Evolutionary conservation across 2,113 vertebrate genomes (phyloP).

Genomic region (Rhynchomys soricoides): DNA sequence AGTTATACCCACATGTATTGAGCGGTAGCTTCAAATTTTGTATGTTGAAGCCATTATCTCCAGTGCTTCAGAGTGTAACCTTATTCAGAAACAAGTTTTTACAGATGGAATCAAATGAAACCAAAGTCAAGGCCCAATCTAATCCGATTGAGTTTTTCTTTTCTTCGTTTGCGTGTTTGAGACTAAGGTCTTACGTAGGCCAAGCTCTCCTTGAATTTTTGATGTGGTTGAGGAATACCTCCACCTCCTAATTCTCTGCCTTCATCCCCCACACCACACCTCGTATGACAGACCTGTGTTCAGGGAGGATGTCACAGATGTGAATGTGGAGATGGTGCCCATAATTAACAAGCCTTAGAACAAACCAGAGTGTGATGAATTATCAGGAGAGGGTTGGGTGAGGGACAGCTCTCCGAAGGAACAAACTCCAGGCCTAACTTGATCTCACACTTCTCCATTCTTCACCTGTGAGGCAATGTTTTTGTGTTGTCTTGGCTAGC

Average conservation of each 20-base stretch:
- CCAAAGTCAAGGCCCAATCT: not conserved
- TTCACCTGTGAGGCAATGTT: not conserved
- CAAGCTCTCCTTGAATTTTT: not conserved
- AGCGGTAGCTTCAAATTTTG: not conserved
- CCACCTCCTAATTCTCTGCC: too few species aligned
- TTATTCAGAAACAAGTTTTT: constrained; percentile 20
- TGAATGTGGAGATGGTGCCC: not conserved
- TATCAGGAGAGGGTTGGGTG: not conserved
- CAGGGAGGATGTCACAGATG: not conserved
- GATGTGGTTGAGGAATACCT: not conserved
- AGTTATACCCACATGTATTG: not conserved
- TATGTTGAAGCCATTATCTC: not conserved
- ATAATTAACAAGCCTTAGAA: not conserved
- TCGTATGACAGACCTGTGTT: not conserved
- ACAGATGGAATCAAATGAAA: not conserved
- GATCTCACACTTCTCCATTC: not conserved
- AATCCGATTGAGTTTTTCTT: not conserved
- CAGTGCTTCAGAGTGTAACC: not conserved
- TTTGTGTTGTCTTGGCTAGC: not conserved
- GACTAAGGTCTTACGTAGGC: not conserved
- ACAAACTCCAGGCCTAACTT: not conserved
- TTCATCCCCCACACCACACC: too few species aligned
- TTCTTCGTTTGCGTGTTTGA: not conserved
- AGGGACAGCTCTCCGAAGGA: not conserved
- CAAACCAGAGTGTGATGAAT: not conserved